Conservation (phyloP, 2,797 vertebrate genomes). For the Myotis myotis region DNA sequence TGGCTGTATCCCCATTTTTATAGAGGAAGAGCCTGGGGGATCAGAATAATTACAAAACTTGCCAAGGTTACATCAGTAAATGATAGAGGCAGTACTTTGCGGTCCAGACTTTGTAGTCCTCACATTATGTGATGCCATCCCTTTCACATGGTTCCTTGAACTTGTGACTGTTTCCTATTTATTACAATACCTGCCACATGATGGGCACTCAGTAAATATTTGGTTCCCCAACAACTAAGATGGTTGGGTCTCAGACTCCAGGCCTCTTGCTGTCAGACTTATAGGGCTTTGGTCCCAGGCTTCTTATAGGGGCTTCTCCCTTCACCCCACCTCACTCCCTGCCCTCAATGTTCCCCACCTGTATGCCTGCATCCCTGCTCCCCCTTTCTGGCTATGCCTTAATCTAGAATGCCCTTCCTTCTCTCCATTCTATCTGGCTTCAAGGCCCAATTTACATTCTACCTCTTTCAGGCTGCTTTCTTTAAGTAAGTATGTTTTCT, state of each 20-base stretch:
- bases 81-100: not conserved
- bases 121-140: fast-evolving
- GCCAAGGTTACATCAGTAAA: not conserved
- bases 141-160: not conserved
- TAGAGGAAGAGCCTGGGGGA: not conserved
- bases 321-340: not conserved
- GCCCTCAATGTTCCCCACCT: not conserved
- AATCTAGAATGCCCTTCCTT: not conserved
- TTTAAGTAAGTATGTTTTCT: not conserved
- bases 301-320: not conserved
- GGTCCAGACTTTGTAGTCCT: not conserved
- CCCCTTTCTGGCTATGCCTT: not conserved
- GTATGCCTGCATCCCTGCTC: no score
- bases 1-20: not conserved
- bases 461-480: not conserved
- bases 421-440: not conserved
- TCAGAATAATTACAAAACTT: not conserved
- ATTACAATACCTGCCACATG: not conserved
- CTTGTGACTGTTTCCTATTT: not conserved
- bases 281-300: not conserved
- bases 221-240: not conserved
- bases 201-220: not conserved
- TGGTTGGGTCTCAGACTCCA: not conserved
- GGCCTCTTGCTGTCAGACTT: not conserved
- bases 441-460: not conserved